Conservation (phyloP, 2,113 vertebrate species). For the Channa maculata region DNA sequence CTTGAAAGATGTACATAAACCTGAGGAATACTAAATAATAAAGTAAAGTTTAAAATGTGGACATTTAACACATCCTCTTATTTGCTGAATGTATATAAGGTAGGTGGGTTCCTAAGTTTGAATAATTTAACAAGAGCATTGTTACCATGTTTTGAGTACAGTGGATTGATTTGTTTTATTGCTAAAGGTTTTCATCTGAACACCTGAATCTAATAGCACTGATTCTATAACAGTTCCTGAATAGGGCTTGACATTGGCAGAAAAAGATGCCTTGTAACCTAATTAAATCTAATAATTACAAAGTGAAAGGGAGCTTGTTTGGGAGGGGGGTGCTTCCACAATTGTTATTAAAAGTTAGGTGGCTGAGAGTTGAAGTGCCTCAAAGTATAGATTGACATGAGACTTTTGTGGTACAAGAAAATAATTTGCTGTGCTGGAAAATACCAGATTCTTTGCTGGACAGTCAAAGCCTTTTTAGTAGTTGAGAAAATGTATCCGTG, state of each 20-base stretch:
- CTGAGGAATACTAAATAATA: neutral
- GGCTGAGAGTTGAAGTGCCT: neutral
- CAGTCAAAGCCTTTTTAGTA: neutral
- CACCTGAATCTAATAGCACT: too few species aligned
- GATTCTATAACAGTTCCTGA: neutral
- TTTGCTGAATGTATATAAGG: constrained; percentile 11
- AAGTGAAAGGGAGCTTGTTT: neutral
- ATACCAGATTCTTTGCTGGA: neutral
- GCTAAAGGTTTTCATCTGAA: too few species aligned
- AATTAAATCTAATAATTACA: too few species aligned
- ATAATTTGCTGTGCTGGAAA: neutral
- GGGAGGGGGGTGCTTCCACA: too few species aligned
- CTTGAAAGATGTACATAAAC: constrained; percentile 6
- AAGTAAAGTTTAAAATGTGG: too few species aligned
- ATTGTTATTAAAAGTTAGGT: neutral
- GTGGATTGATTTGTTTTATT: constrained; percentile 11
- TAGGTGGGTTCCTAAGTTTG: constrained; percentile 4
- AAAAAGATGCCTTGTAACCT: neutral
- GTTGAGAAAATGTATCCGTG: neutral
- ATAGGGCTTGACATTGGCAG: neutral
- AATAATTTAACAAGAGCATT: too few species aligned
- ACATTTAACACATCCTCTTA: neutral
- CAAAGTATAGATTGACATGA: neutral
- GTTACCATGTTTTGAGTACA: too few species aligned
- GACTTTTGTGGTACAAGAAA: neutral